These are phyloP conservation scores for Pollenia amentaria DNA, from an alignment of 2,888 invertebrate species.

Conservation along the genomic window DNA sequence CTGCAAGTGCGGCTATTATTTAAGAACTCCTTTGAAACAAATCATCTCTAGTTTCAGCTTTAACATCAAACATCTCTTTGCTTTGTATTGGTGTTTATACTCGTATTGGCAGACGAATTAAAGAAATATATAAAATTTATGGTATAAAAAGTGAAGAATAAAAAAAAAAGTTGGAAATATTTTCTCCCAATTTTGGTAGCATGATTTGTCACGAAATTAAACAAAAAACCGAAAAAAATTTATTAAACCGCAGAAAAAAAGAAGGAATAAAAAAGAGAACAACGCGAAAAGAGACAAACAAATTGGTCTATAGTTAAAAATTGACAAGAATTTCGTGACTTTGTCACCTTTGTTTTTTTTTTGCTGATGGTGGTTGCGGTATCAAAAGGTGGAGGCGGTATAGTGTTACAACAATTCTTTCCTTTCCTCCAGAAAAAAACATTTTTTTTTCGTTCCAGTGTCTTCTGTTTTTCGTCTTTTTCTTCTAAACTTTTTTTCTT, in stretches of 20 bases:
- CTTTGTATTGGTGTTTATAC: neutral
- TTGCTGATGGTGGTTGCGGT: slow-evolving; percentile 38
- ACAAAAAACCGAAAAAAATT: slow-evolving; percentile 66
- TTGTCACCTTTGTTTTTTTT: slow-evolving; percentile 82
- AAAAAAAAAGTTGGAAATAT: slow-evolving; percentile 60
- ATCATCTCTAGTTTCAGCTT: slow-evolving; percentile 23
- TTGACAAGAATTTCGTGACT: slow-evolving; percentile 85
- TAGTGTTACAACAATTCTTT: slow-evolving; percentile 73
- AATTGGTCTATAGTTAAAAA: slow-evolving; percentile 84
- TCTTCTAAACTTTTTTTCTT: slow-evolving; percentile 11
- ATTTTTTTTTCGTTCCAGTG: slow-evolving; percentile 23
- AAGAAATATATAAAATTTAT: slow-evolving; percentile 46
- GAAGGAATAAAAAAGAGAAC: slow-evolving; percentile 62
- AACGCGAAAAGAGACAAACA: slow-evolving; percentile 81
- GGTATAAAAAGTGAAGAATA: slow-evolving; percentile 31
- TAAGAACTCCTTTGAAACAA: slow-evolving; percentile 29
- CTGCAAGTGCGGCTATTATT: neutral
- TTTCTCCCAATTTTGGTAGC: slow-evolving; percentile 84
- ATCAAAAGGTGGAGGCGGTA: slow-evolving; percentile 71
- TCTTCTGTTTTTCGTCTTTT: slow-evolving; percentile 38
- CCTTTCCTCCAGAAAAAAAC: slow-evolving; percentile 19
- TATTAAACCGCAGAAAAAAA: slow-evolving; percentile 43
- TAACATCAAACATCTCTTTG: slow-evolving; percentile 30
- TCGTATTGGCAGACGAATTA: slow-evolving; percentile 30
- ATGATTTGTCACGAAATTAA: slow-evolving; percentile 84